Percentiles rank a stretch among this genome's conserved stretches.
Evolutionary conservation across 2,113 vertebrate genomes (phyloP).

Genomic region (Bolborhynchus lineola): DNA sequence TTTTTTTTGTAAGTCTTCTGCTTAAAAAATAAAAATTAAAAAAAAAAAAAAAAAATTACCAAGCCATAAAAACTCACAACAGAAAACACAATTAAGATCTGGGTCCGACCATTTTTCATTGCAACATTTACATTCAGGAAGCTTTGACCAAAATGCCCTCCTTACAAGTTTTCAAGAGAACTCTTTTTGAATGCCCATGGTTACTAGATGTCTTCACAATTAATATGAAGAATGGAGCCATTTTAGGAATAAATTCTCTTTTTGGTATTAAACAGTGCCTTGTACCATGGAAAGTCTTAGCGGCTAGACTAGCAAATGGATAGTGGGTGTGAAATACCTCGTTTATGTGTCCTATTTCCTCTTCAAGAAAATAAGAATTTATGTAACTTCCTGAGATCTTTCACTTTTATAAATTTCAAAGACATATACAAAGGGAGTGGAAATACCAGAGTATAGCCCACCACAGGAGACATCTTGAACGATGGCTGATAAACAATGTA

Average conservation of each 20-base stretch:
- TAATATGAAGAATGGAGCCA: background rate
- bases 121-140: background rate
- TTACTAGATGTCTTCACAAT: background rate
- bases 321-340: background rate
- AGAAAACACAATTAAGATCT: background rate
- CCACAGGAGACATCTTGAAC: background rate
- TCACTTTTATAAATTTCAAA: background rate
- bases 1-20: background rate
- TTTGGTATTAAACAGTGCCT: background rate
- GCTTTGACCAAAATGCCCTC: background rate
- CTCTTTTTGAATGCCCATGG: background rate
- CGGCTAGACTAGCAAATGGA: background rate
- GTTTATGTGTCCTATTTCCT: background rate
- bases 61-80: background rate
- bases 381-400: background rate
- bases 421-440: background rate
- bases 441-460: background rate
- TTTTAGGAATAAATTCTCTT: background rate
- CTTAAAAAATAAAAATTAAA: background rate
- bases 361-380: background rate
- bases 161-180: background rate
- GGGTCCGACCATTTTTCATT: background rate
- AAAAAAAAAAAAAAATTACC: background rate
- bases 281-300: background rate
- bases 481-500: background rate